Evolutionary conservation across 2,113 vertebrate genomes (phyloP).

Genomic region (Leucoraja erinaceus): DNA sequence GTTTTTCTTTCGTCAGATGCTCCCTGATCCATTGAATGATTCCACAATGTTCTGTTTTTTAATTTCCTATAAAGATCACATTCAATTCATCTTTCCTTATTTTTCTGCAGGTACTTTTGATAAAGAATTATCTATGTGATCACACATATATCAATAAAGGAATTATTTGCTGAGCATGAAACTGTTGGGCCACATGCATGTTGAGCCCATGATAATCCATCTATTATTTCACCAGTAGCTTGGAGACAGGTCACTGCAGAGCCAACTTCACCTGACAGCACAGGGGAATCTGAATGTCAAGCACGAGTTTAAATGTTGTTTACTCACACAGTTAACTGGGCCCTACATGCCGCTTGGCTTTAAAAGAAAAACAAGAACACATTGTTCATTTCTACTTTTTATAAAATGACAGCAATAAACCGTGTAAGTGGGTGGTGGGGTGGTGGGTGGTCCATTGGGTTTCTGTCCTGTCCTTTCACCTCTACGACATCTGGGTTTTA

Average conservation of each 20-base stretch:
- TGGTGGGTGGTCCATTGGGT: conserved; percentile 32
- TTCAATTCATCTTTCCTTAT: not conserved
- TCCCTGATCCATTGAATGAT: no score
- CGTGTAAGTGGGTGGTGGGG: conserved; percentile 3
- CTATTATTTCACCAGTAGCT: not conserved
- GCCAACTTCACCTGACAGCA: not conserved
- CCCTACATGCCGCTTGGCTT: not conserved
- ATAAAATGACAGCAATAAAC: conserved; percentile 24
- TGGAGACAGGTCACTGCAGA: not conserved
- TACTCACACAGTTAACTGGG: not conserved
- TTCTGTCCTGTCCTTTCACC: conserved; percentile 33
- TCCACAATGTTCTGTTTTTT: no score
- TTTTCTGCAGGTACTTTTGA: not conserved
- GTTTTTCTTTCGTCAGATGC: no score
- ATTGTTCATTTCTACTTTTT: conserved; percentile 25
- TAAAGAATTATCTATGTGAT: not conserved
- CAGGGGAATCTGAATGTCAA: not conserved
- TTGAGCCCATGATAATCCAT: not conserved
- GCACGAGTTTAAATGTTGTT: not conserved
- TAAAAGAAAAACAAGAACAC: conserved; percentile 26
- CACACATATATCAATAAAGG: not conserved
- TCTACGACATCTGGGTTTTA: conserved; percentile 23
- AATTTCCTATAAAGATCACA: not conserved
- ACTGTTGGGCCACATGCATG: not conserved
- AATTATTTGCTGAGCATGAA: not conserved